Evolutionary conservation across 2,797 vertebrate species (phyloP).

Genomic region (Microctenopoma lineatum): DNA sequence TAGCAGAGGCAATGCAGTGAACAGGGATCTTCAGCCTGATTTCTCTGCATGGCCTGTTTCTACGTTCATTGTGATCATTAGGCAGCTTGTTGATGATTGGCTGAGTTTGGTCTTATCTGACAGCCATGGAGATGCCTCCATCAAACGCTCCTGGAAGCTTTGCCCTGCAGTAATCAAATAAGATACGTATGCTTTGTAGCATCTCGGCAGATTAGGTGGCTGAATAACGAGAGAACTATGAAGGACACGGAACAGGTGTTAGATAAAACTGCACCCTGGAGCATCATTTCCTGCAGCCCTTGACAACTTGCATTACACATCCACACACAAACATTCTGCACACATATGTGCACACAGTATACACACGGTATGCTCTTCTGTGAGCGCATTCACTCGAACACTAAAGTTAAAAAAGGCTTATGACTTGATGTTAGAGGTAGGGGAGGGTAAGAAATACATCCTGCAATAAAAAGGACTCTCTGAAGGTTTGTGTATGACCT

Average conservation of each 20-base stretch:
- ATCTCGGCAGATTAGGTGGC: constrained; percentile 71
- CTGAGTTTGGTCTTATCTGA: constrained; percentile 61
- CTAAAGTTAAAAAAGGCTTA: not conserved
- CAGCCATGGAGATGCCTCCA: constrained; percentile 71
- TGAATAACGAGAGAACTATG: constrained; percentile 69
- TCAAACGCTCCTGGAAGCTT: constrained; percentile 63
- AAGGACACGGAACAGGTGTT: constrained; percentile 66
- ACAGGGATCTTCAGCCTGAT: constrained; percentile 20
- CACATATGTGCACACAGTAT: not conserved
- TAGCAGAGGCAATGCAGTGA: constrained; percentile 9
- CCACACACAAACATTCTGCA: not conserved
- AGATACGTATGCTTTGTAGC: constrained; percentile 70
- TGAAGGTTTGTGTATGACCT: constrained; percentile 72
- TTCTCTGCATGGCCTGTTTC: constrained; percentile 21
- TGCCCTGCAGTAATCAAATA: constrained; percentile 76
- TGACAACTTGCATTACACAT: constrained; percentile 37
- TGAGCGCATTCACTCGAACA: not conserved
- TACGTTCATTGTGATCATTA: constrained; percentile 34
- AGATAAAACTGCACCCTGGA: constrained; percentile 67
- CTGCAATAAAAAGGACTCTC: constrained; percentile 67
- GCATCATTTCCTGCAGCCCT: constrained; percentile 53
- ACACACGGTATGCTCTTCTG: not conserved
- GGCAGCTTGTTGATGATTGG: constrained; percentile 46
- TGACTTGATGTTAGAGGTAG: constrained; percentile 17
- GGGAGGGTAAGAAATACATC: constrained; percentile 25